Percentiles rank a stretch among this genome's conserved stretches.
Evolutionary conservation across 2,888 invertebrate species (phyloP).

Genomic region (Drosophila longiperda): DNA sequence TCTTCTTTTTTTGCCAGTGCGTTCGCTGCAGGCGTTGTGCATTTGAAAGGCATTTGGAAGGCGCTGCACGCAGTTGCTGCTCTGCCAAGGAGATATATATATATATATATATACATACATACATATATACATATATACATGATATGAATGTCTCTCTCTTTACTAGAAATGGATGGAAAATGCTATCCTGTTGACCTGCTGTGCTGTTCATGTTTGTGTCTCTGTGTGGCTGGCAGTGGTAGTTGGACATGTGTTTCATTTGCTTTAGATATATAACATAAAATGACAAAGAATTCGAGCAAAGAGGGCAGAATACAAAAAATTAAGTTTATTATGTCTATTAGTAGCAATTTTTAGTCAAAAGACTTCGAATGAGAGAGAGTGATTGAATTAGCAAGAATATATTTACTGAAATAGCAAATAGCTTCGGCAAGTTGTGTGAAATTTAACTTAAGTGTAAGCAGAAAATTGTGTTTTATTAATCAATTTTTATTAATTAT

Average conservation of each 20-base stretch:
- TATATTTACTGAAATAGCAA: background rate
- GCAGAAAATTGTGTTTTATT: background rate
- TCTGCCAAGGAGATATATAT: conserved; percentile 31
- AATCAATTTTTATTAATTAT: background rate
- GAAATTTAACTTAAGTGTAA: background rate
- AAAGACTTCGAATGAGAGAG: background rate
- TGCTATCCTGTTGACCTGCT: conserved; percentile 41
- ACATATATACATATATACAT: background rate
- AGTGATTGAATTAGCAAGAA: background rate
- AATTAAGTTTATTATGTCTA: conserved; percentile 8
- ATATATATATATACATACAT: conserved; percentile 4
- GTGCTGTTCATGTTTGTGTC: conserved; percentile 5
- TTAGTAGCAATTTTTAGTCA: conserved; percentile 17
- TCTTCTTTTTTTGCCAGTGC: conserved; percentile 30
- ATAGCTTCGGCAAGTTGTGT: background rate
- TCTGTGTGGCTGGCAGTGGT: conserved; percentile 23
- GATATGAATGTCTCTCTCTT: conserved; percentile 18
- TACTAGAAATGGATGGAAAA: background rate
- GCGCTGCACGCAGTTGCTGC: conserved; percentile 49
- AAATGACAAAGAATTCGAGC: background rate
- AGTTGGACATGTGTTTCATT: conserved; percentile 57
- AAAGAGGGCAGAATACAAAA: background rate
- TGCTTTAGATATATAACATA: conserved; percentile 41
- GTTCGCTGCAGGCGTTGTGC: conserved; percentile 55
- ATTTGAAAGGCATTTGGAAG: conserved; percentile 54